phyloP scores from a whole-genome alignment of 2,797 vertebrate species.

The Myotis pilosus region DNA sequence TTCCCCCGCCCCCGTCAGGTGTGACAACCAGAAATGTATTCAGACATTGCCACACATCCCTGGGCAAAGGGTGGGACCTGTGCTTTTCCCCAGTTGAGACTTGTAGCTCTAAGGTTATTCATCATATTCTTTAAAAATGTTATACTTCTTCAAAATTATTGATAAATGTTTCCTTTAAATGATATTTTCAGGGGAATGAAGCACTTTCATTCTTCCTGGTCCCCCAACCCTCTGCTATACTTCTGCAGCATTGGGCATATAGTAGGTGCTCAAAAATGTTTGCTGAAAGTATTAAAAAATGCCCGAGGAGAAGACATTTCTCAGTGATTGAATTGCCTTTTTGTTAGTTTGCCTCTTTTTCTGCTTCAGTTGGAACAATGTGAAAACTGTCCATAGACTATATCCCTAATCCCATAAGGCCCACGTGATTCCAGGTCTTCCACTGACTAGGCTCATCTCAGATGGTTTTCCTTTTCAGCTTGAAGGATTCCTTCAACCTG shows the following conservation, averaged over 20 bases:
- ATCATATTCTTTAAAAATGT: neutral
- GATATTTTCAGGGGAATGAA: neutral
- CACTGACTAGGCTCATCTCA: neutral
- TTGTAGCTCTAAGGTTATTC: neutral
- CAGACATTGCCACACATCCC: neutral
- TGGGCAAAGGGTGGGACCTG: neutral
- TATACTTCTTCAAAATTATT: neutral
- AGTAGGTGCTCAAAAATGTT: neutral
- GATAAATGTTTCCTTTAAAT: neutral
- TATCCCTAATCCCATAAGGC: neutral
- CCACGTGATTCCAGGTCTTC: neutral
- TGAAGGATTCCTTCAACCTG: neutral
- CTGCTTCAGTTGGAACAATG: neutral
- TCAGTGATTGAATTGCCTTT: neutral
- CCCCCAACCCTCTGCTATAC: too few relatives aligned
- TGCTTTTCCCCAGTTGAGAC: neutral
- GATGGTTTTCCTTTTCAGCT: slow-evolving; percentile 1
- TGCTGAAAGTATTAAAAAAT: neutral
- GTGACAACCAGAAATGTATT: neutral
- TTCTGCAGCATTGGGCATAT: neutral
- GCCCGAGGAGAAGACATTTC: neutral
- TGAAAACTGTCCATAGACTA: neutral
- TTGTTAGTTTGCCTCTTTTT: slow-evolving; percentile 7
- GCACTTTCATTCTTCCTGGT: neutral
- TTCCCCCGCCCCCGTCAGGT: rapidly evolving